Base-by-base conservation (phyloP, 2,888 invertebrate genomes). In the Diaprepes abbreviatus region DNA sequence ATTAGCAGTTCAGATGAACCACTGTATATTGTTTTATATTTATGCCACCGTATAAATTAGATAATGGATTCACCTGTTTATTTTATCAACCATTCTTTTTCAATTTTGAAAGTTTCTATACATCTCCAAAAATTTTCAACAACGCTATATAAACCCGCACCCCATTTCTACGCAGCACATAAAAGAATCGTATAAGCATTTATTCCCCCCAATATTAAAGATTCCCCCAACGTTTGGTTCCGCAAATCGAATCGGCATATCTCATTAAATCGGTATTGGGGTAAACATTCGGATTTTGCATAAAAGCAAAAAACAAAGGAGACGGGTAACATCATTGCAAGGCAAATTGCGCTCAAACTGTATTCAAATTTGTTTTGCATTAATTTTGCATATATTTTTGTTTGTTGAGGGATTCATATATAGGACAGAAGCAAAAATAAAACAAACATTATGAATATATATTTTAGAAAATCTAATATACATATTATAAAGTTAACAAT, bases 331-430 rank as follows among this genome's bases (percentile, higher is more conserved):
- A 12, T 35, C 33, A 35, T 35, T 35, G 19, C 21, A 12, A 54
- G 21, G 21, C 54, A 54, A 36, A 54, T 35, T 54, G 54, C 1
- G 19, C 36, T 21, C 19, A 38, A 55, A 35, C 35, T n/a, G 4
- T 35, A 48, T 60, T 60, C 48, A 60, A 60, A 60, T 60, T 45
- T 60, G 10, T 36, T 60, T 60, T 14, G 48, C 50, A 60, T 60
- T 50, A 35, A 24, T 60, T 48, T 60, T 36, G 48, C 48, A 60
- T 60, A 35, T 50, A 60, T 60, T 60, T 60, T 57, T 38, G 28
- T 38, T 24, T 17, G 12, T 40, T 40, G 10, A 28, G 21, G 21
- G 57, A 21, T 12, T 17, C 10, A 12, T 12, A 12, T 5, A 17
- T 60, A 60, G 33, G 19, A 28, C 21, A 24, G 59, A 31, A 33